Conservation (phyloP, 2,888 invertebrate species). For the Nemotelus nigrinus region DNA sequence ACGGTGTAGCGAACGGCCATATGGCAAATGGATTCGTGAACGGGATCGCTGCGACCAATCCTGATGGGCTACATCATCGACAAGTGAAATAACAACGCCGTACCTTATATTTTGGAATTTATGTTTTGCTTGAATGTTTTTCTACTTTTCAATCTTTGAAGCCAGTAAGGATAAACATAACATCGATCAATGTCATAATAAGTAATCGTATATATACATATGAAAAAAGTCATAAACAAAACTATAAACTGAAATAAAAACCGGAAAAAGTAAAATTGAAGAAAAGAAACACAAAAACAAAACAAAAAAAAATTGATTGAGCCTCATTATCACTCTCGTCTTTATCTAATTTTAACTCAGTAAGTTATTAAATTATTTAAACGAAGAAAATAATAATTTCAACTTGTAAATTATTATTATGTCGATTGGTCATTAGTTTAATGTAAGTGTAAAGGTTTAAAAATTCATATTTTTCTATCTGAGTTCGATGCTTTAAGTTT, state of each 20-base stretch:
- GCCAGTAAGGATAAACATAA: conserved; percentile 4
- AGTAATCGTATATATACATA: conserved; percentile 5
- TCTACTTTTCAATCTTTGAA: conserved; percentile 45
- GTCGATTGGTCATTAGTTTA: conserved; percentile 24
- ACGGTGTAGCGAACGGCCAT: conserved; percentile 58
- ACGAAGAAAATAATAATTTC: conserved; percentile 3
- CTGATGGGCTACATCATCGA: conserved; percentile 64
- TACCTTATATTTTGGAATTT: conserved; percentile 53
- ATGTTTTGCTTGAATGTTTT: conserved; percentile 50
- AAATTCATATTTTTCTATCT: conserved; percentile 14
- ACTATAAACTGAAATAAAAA: conserved; percentile 1
- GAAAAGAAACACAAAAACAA: conserved; percentile 21
- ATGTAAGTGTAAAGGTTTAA: background rate
- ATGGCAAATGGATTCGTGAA: conserved; percentile 56
- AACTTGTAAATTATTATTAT: conserved; percentile 4
- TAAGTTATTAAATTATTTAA: conserved; percentile 37
- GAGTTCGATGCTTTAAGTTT: conserved; percentile 28
- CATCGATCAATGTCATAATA: conserved; percentile 12
- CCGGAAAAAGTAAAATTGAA: background rate
- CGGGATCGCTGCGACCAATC: conserved; percentile 54
- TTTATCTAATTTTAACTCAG: conserved; percentile 20
- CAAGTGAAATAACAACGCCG: conserved; percentile 63
- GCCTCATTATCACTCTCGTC: conserved; percentile 11
- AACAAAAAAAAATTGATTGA: conserved; percentile 22
- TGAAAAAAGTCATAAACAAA: conserved; percentile 15